Evolutionary conservation across 37 sponge, comb jelly and placozoan genomes (phyloP).

Genomic region (Spongilla lacustris): DNA sequence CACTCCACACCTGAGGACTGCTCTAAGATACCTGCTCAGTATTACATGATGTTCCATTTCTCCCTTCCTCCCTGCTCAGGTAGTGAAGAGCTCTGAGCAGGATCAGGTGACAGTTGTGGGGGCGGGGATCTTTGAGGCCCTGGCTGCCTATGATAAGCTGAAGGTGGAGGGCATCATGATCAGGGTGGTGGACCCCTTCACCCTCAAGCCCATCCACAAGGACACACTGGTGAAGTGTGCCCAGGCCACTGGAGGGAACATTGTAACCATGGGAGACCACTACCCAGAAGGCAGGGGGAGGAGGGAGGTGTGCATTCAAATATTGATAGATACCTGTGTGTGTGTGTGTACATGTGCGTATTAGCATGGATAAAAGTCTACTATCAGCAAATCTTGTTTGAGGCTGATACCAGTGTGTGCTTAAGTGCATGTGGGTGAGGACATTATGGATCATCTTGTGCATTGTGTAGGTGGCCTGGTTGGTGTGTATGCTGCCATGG

Average conservation of each 20-base stretch:
- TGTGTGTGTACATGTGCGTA: too few relatives aligned
- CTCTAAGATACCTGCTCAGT: too few relatives aligned
- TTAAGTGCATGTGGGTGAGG: too few relatives aligned
- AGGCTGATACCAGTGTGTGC: too few relatives aligned
- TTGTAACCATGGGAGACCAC: constrained; percentile 97
- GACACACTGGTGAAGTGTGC: constrained; percentile 72
- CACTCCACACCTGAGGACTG: constrained; percentile 53
- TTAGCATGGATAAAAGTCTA: too few relatives aligned
- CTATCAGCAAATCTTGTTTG: too few relatives aligned
- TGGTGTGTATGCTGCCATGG: too few relatives aligned
- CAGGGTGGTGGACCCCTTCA: constrained; percentile 94
- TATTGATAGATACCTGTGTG: too few relatives aligned
- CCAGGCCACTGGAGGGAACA: constrained; percentile 80
- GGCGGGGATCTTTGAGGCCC: constrained; percentile 84
- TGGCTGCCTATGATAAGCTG: constrained; percentile 72
- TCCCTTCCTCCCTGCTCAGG: constrained; percentile 29
- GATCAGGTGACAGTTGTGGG: constrained; percentile 96
- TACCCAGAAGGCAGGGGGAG: constrained; percentile 95
- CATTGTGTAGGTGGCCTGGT: too few relatives aligned
- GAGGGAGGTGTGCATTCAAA: too few relatives aligned
- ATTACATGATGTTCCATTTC: too few relatives aligned
- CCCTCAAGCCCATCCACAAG: constrained; percentile 93
- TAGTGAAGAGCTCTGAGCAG: constrained; percentile 58
- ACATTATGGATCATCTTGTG: too few relatives aligned
- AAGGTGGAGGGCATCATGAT: constrained; percentile 82